Evolutionary conservation across 1,140 invertebrate species (phyloP).

Genomic region (Phymorhynchus buccinoides): DNA sequence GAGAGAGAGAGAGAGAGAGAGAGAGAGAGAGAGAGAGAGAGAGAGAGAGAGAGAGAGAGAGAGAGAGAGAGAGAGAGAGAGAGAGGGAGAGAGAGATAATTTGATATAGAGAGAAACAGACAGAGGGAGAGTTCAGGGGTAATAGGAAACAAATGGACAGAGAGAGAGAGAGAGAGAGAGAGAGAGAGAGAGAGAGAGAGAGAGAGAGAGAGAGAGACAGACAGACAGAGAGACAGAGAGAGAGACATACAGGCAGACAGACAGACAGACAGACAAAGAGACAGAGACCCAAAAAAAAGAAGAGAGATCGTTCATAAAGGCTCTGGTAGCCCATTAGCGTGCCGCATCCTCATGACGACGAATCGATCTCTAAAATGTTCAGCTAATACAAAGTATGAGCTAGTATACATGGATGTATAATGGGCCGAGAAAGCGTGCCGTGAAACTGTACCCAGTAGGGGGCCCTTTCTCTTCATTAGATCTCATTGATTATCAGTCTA

Average conservation of each 20-base stretch:
- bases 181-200: no score
- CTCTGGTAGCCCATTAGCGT: not conserved
- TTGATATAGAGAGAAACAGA: no score
- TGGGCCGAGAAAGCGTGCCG: not conserved
- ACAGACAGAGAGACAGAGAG: no score
- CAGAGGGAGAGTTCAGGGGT: no score
- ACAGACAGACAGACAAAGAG: not conserved
- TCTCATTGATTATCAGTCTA: not conserved
- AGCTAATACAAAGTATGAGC: no score
- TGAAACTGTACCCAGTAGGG: not conserved
- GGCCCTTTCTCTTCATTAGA: not conserved
- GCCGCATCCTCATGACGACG: constrained; percentile 5
- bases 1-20: no score
- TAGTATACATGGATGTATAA: no score
- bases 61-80: not conserved
- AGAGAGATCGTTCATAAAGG: not conserved
- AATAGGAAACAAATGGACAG: no score
- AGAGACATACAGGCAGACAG: no score
- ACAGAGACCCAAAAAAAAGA: not conserved
- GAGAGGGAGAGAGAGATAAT: not conserved
- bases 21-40: no score
- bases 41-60: not conserved
- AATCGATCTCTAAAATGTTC: not conserved
- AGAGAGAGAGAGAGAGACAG: no score
- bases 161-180: no score